These are phyloP conservation scores for Empis stercorea DNA, from an alignment of 2,888 invertebrate genomes.

Conservation along the genomic window DNA sequence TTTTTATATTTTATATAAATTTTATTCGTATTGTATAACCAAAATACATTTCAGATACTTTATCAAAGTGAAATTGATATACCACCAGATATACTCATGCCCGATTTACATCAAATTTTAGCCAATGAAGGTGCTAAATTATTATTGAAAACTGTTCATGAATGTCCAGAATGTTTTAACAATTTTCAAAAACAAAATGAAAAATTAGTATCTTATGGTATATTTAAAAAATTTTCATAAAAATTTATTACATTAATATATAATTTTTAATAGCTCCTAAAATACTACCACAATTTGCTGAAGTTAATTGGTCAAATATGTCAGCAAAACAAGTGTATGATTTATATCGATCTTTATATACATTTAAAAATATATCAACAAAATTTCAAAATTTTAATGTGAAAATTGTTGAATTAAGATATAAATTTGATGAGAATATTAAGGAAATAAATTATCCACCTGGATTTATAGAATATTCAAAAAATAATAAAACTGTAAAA, in stretches of 20 bases:
- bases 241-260: neutral
- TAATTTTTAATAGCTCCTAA: slow-evolving; percentile 54
- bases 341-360: slow-evolving; percentile 54
- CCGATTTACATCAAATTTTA: slow-evolving; percentile 50
- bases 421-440: slow-evolving; percentile 6
- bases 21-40: slow-evolving; percentile 7
- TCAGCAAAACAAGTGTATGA: slow-evolving; percentile 52
- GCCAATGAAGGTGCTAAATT: slow-evolving; percentile 55
- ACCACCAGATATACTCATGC: slow-evolving; percentile 44
- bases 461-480: slow-evolving; percentile 50
- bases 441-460: slow-evolving; percentile 20
- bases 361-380: slow-evolving; percentile 48
- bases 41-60: slow-evolving; percentile 25
- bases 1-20: slow-evolving; percentile 2
- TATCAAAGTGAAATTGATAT: slow-evolving; percentile 45
- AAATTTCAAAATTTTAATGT: slow-evolving; percentile 46
- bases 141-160: slow-evolving; percentile 47
- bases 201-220: slow-evolving; percentile 57
- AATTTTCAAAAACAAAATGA: slow-evolving; percentile 47
- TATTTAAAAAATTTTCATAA: slow-evolving; percentile 11
- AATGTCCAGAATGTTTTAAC: slow-evolving; percentile 45
- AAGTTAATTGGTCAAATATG: slow-evolving; percentile 53
- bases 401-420: slow-evolving; percentile 47
- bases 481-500: slow-evolving; percentile 42
- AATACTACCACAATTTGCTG: slow-evolving; percentile 46